A percentile compares a stretch with the other conserved stretches of the same genome.
Conservation (phyloP, 2,797 vertebrate genomes). For the Melanotaenia parkinsoni region DNA sequence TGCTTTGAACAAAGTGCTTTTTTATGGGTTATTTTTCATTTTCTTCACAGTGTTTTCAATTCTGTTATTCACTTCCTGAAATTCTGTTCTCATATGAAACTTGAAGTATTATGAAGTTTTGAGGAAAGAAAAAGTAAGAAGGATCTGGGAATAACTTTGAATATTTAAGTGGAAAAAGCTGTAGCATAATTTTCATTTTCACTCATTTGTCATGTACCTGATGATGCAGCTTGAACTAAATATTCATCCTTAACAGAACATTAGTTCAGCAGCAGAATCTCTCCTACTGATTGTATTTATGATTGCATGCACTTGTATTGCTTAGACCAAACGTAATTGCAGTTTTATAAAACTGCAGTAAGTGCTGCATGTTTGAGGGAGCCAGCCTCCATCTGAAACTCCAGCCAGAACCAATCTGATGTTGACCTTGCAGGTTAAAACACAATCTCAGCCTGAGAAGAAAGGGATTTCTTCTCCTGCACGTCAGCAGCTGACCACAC, state of each 20-base stretch:
- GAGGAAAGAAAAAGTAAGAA: neutral
- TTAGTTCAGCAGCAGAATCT: neutral
- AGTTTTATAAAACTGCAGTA: slow-evolving; percentile 5
- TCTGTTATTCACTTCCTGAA: neutral
- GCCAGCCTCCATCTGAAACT: slow-evolving; percentile 1
- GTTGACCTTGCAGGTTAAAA: slow-evolving; percentile 75
- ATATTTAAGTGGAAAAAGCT: neutral
- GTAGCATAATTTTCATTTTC: neutral
- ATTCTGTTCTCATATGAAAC: neutral
- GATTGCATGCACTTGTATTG: neutral
- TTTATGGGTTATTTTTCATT: too few relatives aligned
- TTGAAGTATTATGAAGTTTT: neutral
- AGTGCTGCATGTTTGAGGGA: neutral
- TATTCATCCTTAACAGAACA: neutral
- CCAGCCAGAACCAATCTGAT: slow-evolving; percentile 60
- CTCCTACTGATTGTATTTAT: neutral
- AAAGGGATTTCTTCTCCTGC: slow-evolving; percentile 63
- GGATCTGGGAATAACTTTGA: neutral
- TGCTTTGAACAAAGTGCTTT: too few relatives aligned
- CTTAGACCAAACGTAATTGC: neutral
- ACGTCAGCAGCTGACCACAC: slow-evolving; percentile 49
- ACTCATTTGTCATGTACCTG: neutral
- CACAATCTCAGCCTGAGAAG: slow-evolving; percentile 62
- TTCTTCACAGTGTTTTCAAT: neutral
- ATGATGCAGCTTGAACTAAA: neutral